Evolutionary conservation across 2,888 invertebrate genomes (phyloP), one percentile per base, ranked within the genome.

Genomic region (Heliothis peltigera): DNA sequence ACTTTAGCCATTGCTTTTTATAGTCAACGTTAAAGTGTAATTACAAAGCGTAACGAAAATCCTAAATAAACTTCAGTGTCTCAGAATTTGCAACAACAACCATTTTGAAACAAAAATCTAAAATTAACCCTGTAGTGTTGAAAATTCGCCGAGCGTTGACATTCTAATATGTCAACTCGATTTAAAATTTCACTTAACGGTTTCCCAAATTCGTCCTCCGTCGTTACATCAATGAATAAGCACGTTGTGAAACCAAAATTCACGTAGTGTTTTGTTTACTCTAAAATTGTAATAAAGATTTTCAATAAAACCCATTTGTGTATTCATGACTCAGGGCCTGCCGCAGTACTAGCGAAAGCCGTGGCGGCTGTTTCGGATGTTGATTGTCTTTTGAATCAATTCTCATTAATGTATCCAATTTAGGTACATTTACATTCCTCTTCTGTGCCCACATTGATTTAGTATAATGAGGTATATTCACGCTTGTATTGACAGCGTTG

Each of bases 301-400:
- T 77, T 76, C 86, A 84, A 89, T 87, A 88, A 88, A 86, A 78
- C 74, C 75, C 77, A 85, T 88, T 89, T 91, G 87, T 86, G 83
- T 90, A 91, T 91, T 91, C 87, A 90, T 91, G 89, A 90, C 84
- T 83, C 79, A 61, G 70, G 79, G 72, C 72, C 64, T 56, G 63
- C 79, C 75, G 74, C 80, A 61, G 75, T 70, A 75, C 56, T 72
- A 25, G 22, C 46, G 32, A 43, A 35, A 22, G 56, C 51, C 63
- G 61, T 75, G 81, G 80, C 81, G 81, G 73, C 84, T 87, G 84
- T 84, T 86, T 80, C 80, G 69, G 85, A 85, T 85, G 81, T 80
- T 84, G 86, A 86, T 88, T 85, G 86, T 87, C 83, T 87, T 87
- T 85, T 84, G 82, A 86, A 89, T 88, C 87, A 87, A 89, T 88